Base-by-base conservation (phyloP, 2,797 vertebrate genomes). In the Enteromius afrohamiltoni region DNA sequence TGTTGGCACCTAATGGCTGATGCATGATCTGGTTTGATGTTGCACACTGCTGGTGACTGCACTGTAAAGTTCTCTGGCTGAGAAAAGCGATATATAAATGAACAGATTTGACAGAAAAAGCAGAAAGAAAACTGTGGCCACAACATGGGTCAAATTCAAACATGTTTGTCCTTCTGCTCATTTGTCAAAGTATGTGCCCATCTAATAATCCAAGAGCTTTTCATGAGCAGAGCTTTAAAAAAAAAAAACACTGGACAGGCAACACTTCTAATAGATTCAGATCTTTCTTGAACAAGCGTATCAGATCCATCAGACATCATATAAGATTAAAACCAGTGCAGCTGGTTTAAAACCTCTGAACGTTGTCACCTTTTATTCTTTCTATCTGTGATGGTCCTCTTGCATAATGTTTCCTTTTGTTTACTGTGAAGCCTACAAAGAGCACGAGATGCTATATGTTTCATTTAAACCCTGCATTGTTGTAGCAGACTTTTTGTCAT, bases 321-420 rank as follows among this genome's bases (percentile, higher is more conserved):
- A 42, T 76, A 60, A 26, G 74, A 76, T 60, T 26, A 42, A 42
- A 76, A 40, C 13, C 53, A 42, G 53, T 60, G 51, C 74, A 26
- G 53, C 53, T 60, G 34, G 53, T 76, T 76, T 60, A 14, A 42
- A 60, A 60, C 9, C 53, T 42, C n/a, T 42, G 7, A 42, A 58
- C 3, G 14, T n/a, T 47, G 45, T 37, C 19, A 23, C 19, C 19
- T 31, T 26, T 6, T 34, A 40, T 17, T 10, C 31, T 10, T 58
- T 58, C 51, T 29, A 31, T 42, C 7, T 26, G 40, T 60, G n/a
- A 40, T 42, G n/a, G n/a, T 76, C 53, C 31, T 51, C 17, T 21
- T 31, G 21, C 7, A 4, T 6, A 26, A 5, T 21, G 29, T 2
- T 49, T 73, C 26, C 16, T 11, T 51, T 1, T 73, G 16, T 71